Evolutionary conservation across 2,797 vertebrate genomes (phyloP).

Genomic region (Alca torda): DNA sequence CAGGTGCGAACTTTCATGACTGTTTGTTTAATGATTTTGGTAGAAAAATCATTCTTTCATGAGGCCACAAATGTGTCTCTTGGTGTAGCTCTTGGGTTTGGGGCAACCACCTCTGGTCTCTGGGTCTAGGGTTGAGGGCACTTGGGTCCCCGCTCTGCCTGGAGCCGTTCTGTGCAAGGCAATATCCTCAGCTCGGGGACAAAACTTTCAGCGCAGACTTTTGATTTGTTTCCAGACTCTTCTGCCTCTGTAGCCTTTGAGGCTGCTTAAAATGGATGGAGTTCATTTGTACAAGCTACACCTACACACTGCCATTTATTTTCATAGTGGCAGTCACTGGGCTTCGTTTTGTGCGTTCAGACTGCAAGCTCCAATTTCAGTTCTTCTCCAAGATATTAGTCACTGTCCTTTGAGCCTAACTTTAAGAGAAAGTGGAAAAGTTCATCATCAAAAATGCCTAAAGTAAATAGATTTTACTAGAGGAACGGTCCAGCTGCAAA

Average conservation of each 20-base stretch:
- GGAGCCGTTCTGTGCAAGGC: neutral
- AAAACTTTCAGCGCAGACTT: neutral
- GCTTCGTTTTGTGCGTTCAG: neutral
- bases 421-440: neutral
- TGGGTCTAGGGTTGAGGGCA: neutral
- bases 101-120: neutral
- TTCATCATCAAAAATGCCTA: neutral
- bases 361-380: neutral
- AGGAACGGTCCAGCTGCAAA: neutral
- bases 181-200: neutral
- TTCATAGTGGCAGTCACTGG: neutral
- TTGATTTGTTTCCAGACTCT: neutral
- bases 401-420: neutral
- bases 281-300: neutral
- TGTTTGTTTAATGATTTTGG: neutral
- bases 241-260: neutral
- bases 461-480: neutral
- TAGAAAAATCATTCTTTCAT: neutral
- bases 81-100: neutral
- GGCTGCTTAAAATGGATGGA: conserved; percentile 17
- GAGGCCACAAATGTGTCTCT: neutral
- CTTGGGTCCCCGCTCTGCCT: neutral
- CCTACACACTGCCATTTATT: neutral
- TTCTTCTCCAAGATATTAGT: neutral
- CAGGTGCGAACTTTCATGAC: neutral